Evolutionary conservation across 2,888 invertebrate genomes (phyloP).

Genomic region (Orthosia gracilis): DNA sequence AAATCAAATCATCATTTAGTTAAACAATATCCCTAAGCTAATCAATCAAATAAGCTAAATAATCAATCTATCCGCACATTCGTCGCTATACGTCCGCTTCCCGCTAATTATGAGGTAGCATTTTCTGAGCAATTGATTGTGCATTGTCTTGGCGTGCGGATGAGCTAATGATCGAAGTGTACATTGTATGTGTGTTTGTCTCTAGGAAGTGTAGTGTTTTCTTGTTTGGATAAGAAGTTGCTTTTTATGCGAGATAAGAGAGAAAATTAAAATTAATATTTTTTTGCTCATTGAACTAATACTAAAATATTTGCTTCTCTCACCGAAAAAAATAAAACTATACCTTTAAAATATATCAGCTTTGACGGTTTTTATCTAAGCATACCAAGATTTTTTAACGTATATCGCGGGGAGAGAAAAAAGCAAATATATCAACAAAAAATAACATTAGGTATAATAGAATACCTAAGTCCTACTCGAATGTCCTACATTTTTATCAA

Average conservation of each 20-base stretch:
- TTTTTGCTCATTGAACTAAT: background rate
- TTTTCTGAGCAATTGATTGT: slow-evolving; percentile 80
- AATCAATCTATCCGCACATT: slow-evolving; percentile 55
- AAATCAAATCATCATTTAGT: background rate
- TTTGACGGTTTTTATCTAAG: too few species aligned
- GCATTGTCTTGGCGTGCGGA: slow-evolving; percentile 74
- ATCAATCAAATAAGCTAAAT: slow-evolving; percentile 21
- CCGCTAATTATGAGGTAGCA: slow-evolving; percentile 77
- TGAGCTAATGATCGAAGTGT: slow-evolving; percentile 62
- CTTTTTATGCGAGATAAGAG: background rate
- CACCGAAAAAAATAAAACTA: too few species aligned
- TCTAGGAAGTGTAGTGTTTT: slow-evolving; percentile 27
- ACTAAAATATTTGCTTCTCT: too few species aligned
- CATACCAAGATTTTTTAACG: too few species aligned
- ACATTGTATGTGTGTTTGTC: slow-evolving; percentile 30
- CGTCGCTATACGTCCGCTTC: slow-evolving; percentile 66
- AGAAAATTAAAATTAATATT: background rate
- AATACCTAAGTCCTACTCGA: too few species aligned
- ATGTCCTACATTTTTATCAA: too few species aligned
- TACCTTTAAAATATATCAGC: too few species aligned
- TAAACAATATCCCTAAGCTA: background rate
- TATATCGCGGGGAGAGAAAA: too few species aligned
- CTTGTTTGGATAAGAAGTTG: background rate
- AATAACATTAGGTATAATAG: too few species aligned
- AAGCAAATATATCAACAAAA: too few species aligned